Evolutionary conservation across 2,797 vertebrate species (phyloP).

Genomic region (Pseudotriccus pelzelni): DNA sequence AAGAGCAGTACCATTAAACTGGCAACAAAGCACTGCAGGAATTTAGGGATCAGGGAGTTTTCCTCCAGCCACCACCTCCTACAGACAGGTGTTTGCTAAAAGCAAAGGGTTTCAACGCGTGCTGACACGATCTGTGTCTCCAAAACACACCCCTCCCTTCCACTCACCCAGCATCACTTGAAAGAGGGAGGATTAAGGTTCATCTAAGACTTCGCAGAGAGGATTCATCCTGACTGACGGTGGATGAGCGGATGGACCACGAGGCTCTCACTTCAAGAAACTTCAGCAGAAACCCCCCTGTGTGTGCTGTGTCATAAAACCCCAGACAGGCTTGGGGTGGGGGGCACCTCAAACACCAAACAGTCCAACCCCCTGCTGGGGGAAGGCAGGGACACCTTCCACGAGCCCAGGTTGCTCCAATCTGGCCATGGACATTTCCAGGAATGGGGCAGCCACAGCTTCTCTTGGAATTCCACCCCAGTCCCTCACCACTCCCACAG

Average conservation of each 20-base stretch:
- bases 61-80: background rate
- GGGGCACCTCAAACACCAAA: background rate
- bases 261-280: background rate
- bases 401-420: fast-evolving
- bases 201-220: background rate
- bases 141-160: background rate
- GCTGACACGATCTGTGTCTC: background rate
- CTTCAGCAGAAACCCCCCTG: fast-evolving
- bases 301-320: fast-evolving
- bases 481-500: background rate
- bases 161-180: background rate
- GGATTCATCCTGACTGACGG: background rate
- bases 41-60: background rate
- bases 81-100: background rate
- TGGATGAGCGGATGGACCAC: background rate
- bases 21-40: background rate
- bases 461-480: background rate
- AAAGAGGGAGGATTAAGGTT: background rate
- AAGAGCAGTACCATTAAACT: background rate
- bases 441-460: background rate
- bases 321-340: background rate
- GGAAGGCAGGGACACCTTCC: background rate
- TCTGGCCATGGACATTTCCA: fast-evolving
- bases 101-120: background rate
- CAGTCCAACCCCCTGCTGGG: fast-evolving